A percentile compares a stretch with the other conserved stretches of the same genome.
These are phyloP conservation scores for Emydura subglobosa DNA, from an alignment of 2,113 vertebrate species.

Conservation along the genomic window DNA sequence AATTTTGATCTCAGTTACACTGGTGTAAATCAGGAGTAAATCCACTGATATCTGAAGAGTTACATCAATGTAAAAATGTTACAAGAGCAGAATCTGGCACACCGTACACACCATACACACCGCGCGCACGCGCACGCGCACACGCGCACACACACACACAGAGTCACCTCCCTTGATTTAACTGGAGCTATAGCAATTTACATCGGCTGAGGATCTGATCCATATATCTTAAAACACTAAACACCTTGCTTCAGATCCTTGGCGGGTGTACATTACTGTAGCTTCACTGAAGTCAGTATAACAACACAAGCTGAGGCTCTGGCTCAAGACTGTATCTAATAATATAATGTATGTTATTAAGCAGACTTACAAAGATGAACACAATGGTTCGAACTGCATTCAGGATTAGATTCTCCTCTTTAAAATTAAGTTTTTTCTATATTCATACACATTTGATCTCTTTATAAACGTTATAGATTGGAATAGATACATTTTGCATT, in stretches of 20 bases:
- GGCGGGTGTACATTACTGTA: neutral
- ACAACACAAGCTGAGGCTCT: neutral
- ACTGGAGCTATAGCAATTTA: neutral
- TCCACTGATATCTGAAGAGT: neutral
- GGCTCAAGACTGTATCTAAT: neutral
- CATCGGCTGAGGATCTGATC: neutral
- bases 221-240: neutral
- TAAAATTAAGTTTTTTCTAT: neutral
- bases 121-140: too few species aligned
- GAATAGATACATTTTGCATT: neutral
- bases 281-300: neutral
- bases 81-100: neutral
- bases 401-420: neutral
- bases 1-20: neutral
- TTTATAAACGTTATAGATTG: neutral
- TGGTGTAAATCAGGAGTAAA: neutral
- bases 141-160: accelerated
- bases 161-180: neutral
- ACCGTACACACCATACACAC: neutral
- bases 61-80: neutral
- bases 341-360: neutral
- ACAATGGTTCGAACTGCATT: neutral
- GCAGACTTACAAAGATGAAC: neutral
- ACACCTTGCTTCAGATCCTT: neutral
- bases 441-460: neutral